Conservation (phyloP, 2,888 invertebrate genomes). For the Eupelmus urozonus region DNA sequence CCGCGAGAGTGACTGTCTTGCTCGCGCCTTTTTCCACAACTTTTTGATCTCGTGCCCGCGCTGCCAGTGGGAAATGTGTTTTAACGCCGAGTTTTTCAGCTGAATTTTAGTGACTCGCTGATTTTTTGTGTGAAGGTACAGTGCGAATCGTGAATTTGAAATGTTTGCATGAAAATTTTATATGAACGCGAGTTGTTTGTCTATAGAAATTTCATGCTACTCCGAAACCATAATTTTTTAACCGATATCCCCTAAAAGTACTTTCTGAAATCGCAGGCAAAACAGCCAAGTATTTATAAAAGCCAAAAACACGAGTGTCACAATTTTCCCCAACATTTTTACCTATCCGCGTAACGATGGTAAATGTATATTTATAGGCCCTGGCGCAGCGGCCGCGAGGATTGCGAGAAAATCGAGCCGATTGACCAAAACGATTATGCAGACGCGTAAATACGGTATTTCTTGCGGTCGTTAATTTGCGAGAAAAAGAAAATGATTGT, state of each 20-base stretch:
- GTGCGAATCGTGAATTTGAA: too few relatives aligned
- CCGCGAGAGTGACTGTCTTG: background rate
- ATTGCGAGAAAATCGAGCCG: slow-evolving; percentile 23
- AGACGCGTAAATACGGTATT: background rate
- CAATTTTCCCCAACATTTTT: too few relatives aligned
- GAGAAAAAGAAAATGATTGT: background rate
- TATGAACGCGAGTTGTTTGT: too few relatives aligned
- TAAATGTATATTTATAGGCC: background rate
- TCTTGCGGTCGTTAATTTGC: slow-evolving; percentile 30
- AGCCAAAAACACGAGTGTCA: too few relatives aligned
- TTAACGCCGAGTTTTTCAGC: background rate
- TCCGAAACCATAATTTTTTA: too few relatives aligned
- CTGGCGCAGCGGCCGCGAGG: background rate
- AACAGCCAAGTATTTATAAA: too few relatives aligned
- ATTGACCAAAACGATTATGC: slow-evolving; percentile 8
- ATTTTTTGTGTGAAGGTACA: too few relatives aligned
- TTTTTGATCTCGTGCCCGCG: slow-evolving; percentile 20
- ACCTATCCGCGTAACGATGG: background rate
- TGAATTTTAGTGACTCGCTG: too few relatives aligned
- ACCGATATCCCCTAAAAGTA: too few relatives aligned
- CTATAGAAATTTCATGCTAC: too few relatives aligned
- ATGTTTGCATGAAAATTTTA: too few relatives aligned
- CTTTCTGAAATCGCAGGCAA: too few relatives aligned
- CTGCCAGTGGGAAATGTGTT: slow-evolving; percentile 12
- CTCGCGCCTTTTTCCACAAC: background rate